Conservation (phyloP, 2,888 invertebrate genomes). For the Germaria angustata region DNA sequence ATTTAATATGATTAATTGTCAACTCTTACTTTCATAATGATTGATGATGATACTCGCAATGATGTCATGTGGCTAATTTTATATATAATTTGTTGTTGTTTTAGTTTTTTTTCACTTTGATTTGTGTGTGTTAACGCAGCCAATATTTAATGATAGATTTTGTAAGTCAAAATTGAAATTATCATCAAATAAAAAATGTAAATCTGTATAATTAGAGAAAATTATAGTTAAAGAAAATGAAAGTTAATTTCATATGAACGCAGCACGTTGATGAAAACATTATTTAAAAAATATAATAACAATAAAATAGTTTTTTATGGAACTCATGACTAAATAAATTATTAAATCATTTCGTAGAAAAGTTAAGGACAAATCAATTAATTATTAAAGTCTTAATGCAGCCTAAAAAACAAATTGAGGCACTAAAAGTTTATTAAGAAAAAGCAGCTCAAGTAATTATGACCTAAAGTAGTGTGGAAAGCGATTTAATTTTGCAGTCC, state of each 20-base stretch:
- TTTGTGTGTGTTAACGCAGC: neutral
- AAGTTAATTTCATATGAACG: conserved; percentile 7
- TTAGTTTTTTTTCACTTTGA: neutral
- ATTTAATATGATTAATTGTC: conserved; percentile 37
- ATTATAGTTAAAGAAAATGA: conserved; percentile 31
- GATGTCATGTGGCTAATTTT: conserved; percentile 42
- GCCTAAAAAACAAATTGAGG: too few relatives aligned
- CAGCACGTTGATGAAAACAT: neutral
- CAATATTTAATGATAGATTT: conserved; percentile 8
- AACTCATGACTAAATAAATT: too few relatives aligned
- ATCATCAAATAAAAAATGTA: neutral
- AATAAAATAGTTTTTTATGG: too few relatives aligned
- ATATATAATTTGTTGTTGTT: neutral
- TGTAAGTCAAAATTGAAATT: neutral
- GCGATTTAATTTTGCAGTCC: too few relatives aligned
- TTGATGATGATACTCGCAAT: conserved; percentile 61
- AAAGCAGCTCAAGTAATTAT: too few relatives aligned
- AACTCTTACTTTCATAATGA: conserved; percentile 58
- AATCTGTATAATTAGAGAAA: conserved; percentile 30
- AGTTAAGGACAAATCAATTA: too few relatives aligned
- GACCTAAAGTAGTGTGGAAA: too few relatives aligned
- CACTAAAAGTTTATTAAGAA: too few relatives aligned
- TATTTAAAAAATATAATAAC: too few relatives aligned
- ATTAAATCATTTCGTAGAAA: too few relatives aligned
- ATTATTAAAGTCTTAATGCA: too few relatives aligned